Evolutionary conservation across 2,797 vertebrate genomes (phyloP), one percentile per base, ranked within the genome.

Genomic region (Austrolebias charrua): DNA sequence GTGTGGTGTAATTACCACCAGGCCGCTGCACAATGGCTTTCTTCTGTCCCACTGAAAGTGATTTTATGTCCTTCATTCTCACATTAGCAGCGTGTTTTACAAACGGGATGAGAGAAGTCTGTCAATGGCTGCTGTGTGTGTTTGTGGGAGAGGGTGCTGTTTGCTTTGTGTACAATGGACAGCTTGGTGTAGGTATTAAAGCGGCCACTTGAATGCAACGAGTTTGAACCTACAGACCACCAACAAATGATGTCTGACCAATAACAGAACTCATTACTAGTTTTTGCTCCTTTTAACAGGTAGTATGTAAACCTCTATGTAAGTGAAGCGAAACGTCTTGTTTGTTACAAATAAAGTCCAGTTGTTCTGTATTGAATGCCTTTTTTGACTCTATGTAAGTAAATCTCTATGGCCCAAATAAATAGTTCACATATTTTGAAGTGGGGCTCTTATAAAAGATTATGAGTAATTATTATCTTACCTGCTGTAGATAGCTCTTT

Each of bases 31-130:
- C 94, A 95, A 95, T 94, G 92, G 91, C 86, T 88, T 91, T 91
- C 92, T 94, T 93, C 94, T 94, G 91, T 93, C 91, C 92, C 91
- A 76, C 35, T 94, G 94, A 96, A 96, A 96, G 93, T 94, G 94
- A 95, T 95, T 96, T 96, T 89, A 96, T 95, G 94, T 95, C 90
- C 89, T 86, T 67, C 80, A 57, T 76, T 87, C 82, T 73, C 78
- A 77, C 70, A 68, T 79, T 80, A 84, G 79, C 78, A 19, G 75
- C 53, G 13, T 79, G 76, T 83, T 81, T 73, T 62, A 78, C 60
- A 70, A 71, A 80, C 55, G 73, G 56, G 86, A 87, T 76, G 81
- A 83, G 78, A 73, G 73, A 55, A 78, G 77, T 69, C 78, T 76
- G 78, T 81, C 84, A 79, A 51, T 81, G 70, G 64, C 78, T 73